These are phyloP conservation scores for Amphilophus citrinellus DNA, from an alignment of 2,113 vertebrate species.

Conservation along the genomic window DNA sequence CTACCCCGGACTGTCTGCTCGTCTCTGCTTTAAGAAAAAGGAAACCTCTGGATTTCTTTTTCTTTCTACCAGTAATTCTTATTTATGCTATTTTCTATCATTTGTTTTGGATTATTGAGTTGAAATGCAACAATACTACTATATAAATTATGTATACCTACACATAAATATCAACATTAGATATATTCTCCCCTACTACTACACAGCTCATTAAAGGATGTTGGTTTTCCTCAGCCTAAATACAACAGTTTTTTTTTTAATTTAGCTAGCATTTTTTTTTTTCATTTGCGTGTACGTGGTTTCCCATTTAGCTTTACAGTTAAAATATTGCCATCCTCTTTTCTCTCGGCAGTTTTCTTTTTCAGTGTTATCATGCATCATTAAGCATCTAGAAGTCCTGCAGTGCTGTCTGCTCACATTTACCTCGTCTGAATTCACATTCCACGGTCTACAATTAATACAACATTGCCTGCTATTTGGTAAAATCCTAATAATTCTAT, in stretches of 20 bases:
- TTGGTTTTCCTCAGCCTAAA: rapidly evolving
- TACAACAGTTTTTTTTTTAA: neutral
- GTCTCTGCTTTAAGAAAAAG: neutral
- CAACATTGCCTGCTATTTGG: neutral
- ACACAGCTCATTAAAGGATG: neutral
- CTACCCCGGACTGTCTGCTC: neutral
- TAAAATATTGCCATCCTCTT: neutral
- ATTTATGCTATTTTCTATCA: rapidly evolving
- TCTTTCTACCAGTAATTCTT: neutral
- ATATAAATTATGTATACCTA: neutral
- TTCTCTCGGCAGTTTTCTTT: constrained; percentile 11
- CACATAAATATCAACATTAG: neutral
- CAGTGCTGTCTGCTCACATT: constrained; percentile 22
- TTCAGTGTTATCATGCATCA: constrained; percentile 22
- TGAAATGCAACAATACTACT: neutral
- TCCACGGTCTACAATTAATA: neutral
- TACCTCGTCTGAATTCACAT: constrained; percentile 28
- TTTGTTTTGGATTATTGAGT: neutral
- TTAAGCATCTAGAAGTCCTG: constrained; percentile 24
- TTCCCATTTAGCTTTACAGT: neutral
- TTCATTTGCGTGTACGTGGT: neutral
- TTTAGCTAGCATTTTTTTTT: neutral
- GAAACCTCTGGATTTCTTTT: neutral
- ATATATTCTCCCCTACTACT: neutral
- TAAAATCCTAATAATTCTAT: neutral